A percentile compares a stretch with the other conserved stretches of the same genome.
Conservation (phyloP, 2,797 vertebrate genomes). For the Tiaroga cobitis region DNA sequence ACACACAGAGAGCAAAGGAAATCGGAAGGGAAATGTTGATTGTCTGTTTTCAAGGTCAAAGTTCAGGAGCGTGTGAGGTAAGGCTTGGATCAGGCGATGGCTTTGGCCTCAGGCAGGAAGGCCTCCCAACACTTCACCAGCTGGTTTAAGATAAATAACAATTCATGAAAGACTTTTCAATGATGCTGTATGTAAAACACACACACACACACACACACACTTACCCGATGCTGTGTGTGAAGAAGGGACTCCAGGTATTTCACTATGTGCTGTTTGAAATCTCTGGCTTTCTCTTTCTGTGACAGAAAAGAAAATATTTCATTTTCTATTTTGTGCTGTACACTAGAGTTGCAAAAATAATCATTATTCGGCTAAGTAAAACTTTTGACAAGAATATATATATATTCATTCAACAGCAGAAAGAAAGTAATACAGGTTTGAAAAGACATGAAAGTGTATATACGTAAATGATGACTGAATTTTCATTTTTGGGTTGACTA, state of each 20-base stretch:
- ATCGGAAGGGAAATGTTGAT: constrained; percentile 66
- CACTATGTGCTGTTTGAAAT: constrained; percentile 91
- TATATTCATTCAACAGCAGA: not conserved
- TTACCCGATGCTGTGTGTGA: constrained; percentile 93
- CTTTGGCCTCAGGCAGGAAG: constrained; percentile 95
- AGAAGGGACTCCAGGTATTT: constrained; percentile 92
- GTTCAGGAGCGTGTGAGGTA: constrained; percentile 69
- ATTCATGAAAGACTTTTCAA: constrained; percentile 25
- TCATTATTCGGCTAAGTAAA: not conserved
- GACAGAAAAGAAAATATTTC: constrained; percentile 47
- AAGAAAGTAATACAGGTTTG: not conserved
- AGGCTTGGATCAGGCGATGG: constrained; percentile 85
- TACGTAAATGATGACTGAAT: not conserved
- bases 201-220: constrained; percentile 45
- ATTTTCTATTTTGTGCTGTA: not conserved
- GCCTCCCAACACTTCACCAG: constrained; percentile 97
- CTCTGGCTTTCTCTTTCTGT: constrained; percentile 95
- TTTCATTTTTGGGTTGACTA: not conserved
- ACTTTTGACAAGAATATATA: not conserved
- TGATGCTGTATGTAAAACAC: not conserved
- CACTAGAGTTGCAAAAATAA: not conserved
- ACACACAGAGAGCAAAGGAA: constrained; percentile 29
- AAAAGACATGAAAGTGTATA: not conserved
- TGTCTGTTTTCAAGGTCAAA: constrained; percentile 61
- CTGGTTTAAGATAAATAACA: constrained; percentile 69